Percentiles rank a stretch among this genome's conserved stretches.
These are phyloP conservation scores for Tetragonula carbonaria DNA, from an alignment of 2,888 invertebrate species.

Conservation along the genomic window DNA sequence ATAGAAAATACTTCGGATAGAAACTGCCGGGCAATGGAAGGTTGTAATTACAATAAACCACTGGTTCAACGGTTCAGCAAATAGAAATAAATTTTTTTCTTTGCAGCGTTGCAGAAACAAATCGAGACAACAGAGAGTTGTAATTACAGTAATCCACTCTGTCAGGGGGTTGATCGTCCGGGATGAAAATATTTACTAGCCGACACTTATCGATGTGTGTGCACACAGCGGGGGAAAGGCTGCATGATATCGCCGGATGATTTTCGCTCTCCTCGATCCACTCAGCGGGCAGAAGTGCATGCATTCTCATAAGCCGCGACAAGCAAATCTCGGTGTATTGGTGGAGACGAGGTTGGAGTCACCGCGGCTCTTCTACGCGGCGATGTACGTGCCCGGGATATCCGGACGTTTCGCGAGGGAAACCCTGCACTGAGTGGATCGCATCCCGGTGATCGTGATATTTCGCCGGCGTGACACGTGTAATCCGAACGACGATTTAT, in stretches of 20 bases:
- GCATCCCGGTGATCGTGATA: constrained; percentile 50
- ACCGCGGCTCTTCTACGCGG: constrained; percentile 11
- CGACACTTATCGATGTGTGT: constrained; percentile 17
- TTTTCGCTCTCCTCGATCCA: constrained; percentile 37
- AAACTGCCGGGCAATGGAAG: too few relatives aligned
- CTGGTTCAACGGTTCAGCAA: too few relatives aligned
- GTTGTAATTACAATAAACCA: too few relatives aligned
- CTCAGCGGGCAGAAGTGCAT: constrained; percentile 42
- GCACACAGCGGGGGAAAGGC: neutral
- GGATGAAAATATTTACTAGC: constrained; percentile 29
- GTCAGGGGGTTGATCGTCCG: neutral
- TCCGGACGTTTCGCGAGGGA: constrained; percentile 1
- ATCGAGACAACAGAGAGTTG: neutral
- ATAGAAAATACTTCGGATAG: too few relatives aligned
- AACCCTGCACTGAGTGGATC: constrained; percentile 6
- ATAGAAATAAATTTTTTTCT: too few relatives aligned
- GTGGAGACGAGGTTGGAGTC: constrained; percentile 31
- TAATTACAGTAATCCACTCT: too few relatives aligned
- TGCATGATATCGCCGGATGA: constrained; percentile 16
- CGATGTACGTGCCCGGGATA: constrained; percentile 52
- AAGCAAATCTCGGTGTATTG: constrained; percentile 58
- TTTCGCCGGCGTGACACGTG: constrained; percentile 52
- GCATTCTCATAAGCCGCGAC: constrained; percentile 63
- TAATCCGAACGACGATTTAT: constrained; percentile 60
- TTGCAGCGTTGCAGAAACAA: neutral